Evolutionary conservation across 2,888 invertebrate genomes (phyloP), one percentile per base, ranked within the genome.

Genomic region (Lycaena phlaeas): DNA sequence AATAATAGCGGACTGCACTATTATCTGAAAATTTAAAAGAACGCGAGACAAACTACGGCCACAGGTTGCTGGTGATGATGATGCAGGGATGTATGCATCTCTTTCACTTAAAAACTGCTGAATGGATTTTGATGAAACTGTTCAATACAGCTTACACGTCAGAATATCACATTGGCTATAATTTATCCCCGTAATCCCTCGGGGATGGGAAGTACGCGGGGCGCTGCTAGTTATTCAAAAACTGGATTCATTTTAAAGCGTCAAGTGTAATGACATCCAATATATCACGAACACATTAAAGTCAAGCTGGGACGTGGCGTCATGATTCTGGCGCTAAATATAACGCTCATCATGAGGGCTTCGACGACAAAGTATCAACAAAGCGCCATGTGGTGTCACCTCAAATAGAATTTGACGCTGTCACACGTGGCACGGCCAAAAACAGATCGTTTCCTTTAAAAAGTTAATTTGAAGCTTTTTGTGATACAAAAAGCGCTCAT

Each of bases 371-470:
- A 62, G 70, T 71, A 77, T 77, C 74, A 78, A 69, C 72, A 71
- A 50, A 54, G 53, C 61, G 57, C 72, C 81, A 81, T 78, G 74
- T 82, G 82, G 74, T 60, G 51, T 57, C 53, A 47, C 45, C 53
- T 61, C 66, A 74, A 81, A 81, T 78, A 76, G 75, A 76, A 64
- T 51, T 57, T 61, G 65, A 65, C 64, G 60, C 64, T 66, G 68
- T 76, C 78, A 79, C 82, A 84, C 81, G 78, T 82, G 82, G 78
- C 73, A 64, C 59, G 54, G 61, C 68, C 64, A 67, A 75, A 78
- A 81, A 82, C 81, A 75, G 77, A 82, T 81, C 70, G 78, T 77
- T 82, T 82, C 82, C 82, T 82, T 74, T 81, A 81, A 82, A 81
- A 74, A 82, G 78, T 78, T 81, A 81, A 84, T 82, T 79, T 79